phyloP scores from a whole-genome alignment of 2,888 invertebrate genomes.

The Prionchulus punctatus region DNA sequence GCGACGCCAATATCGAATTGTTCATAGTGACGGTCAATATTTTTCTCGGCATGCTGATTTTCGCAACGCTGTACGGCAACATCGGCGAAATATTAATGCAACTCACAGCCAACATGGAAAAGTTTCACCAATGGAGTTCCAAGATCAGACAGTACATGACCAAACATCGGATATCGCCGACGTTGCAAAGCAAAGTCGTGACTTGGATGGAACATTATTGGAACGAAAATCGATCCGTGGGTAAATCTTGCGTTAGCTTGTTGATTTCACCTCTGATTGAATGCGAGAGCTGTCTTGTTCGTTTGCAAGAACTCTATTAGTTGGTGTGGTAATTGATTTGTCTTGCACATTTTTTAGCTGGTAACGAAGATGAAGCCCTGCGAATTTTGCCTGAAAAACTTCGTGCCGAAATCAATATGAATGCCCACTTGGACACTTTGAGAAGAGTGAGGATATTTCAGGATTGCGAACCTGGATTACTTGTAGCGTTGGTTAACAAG shows the following conservation, averaged over 20 bases:
- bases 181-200: neutral
- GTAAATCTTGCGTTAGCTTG: neutral
- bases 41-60: neutral
- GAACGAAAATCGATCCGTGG: neutral
- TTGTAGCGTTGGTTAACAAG: constrained; percentile 3
- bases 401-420: constrained; percentile 9
- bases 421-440: constrained; percentile 7
- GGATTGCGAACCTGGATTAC: constrained; percentile 7
- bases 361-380: constrained; percentile 1
- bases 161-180: neutral
- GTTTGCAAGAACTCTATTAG: too few species aligned
- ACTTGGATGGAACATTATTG: constrained; percentile 1
- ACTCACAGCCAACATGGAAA: neutral
- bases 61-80: constrained; percentile 5
- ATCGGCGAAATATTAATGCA: neutral
- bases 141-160: neutral
- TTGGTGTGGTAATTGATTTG: too few species aligned
- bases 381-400: constrained; percentile 3
- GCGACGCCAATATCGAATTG: neutral
- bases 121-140: neutral
- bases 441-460: constrained; percentile 4
- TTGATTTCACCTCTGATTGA: too few species aligned
- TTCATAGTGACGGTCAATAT: neutral
- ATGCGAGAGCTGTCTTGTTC: too few species aligned
- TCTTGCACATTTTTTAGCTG: neutral